These are phyloP conservation scores for Laticauda colubrina DNA, from an alignment of 2,113 vertebrate genomes.

Conservation along the genomic window DNA sequence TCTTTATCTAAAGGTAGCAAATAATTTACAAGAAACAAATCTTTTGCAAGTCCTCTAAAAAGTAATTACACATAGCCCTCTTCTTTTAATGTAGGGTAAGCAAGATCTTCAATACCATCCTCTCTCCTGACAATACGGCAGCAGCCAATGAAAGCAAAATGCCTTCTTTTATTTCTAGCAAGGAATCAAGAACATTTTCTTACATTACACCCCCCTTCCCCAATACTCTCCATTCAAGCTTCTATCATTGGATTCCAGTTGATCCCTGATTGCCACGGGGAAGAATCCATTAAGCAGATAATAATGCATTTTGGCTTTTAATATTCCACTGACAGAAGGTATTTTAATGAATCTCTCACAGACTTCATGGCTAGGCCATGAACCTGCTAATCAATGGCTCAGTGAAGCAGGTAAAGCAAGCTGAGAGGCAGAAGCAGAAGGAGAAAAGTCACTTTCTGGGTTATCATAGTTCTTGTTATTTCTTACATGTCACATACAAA, in stretches of 20 bases:
- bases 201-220: constrained; percentile 28
- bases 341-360: constrained; percentile 63
- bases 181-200: constrained; percentile 54
- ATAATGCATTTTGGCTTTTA: constrained; percentile 70
- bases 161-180: constrained; percentile 51
- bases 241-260: constrained; percentile 56
- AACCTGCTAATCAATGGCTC: constrained; percentile 64
- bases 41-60: neutral
- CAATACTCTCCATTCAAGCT: constrained; percentile 48
- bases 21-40: neutral
- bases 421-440: no score
- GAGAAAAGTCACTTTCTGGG: constrained; percentile 68
- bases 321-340: constrained; percentile 60
- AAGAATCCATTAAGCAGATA: constrained; percentile 64
- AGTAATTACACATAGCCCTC: constrained; percentile 2
- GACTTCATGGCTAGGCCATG: constrained; percentile 64
- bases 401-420: constrained; percentile 29
- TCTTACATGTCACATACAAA: neutral
- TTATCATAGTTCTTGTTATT: constrained; percentile 53
- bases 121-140: constrained; percentile 44
- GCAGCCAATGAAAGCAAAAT: constrained; percentile 47
- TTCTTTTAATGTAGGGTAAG: constrained; percentile 28
- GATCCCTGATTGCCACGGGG: constrained; percentile 56
- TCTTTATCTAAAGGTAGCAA: constrained; percentile 9
- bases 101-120: constrained; percentile 22